phyloP scores from a whole-genome alignment of 2,888 invertebrate genomes.

The Entomobrya proxima region DNA sequence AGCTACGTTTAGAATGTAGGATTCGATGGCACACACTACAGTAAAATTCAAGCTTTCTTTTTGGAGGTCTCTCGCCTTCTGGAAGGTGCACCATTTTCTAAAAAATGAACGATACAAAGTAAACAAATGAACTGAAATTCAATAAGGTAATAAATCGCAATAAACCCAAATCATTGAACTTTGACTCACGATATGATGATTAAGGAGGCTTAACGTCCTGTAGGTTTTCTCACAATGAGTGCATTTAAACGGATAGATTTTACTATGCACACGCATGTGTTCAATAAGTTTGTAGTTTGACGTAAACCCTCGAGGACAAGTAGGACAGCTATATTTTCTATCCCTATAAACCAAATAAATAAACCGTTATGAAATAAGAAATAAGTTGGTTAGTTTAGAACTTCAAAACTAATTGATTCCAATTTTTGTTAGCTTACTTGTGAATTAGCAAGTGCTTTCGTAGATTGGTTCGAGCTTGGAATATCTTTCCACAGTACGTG shows the following conservation, averaged over 20 bases:
- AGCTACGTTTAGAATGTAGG: slow-evolving; percentile 88
- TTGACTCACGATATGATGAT: slow-evolving; percentile 71
- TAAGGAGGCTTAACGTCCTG: slow-evolving; percentile 71
- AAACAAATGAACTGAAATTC: not conserved
- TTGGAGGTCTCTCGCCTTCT: slow-evolving; percentile 59
- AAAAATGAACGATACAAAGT: not conserved
- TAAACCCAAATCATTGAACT: not conserved
- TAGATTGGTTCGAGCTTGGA: slow-evolving; percentile 68
- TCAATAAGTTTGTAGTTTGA: slow-evolving; percentile 74
- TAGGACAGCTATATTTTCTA: slow-evolving; percentile 67
- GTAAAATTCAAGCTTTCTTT: slow-evolving; percentile 69
- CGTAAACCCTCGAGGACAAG: slow-evolving; percentile 73
- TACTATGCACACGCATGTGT: slow-evolving; percentile 73
- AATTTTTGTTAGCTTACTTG: slow-evolving; percentile 59
- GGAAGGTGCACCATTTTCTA: slow-evolving; percentile 69
- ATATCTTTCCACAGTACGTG: slow-evolving; percentile 74
- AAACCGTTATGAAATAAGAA: not conserved
- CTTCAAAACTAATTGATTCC: too few species aligned
- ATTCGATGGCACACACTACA: slow-evolving; percentile 74
- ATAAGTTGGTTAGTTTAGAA: too few species aligned
- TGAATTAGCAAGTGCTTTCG: slow-evolving; percentile 74
- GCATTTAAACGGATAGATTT: slow-evolving; percentile 72
- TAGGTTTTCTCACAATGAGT: slow-evolving; percentile 70
- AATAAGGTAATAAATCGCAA: not conserved
- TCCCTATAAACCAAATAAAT: slow-evolving; percentile 57